Percentiles rank a stretch among this genome's conserved stretches.
Evolutionary conservation across 2,797 vertebrate genomes (phyloP).

Genomic region (Artibeus lituratus): DNA sequence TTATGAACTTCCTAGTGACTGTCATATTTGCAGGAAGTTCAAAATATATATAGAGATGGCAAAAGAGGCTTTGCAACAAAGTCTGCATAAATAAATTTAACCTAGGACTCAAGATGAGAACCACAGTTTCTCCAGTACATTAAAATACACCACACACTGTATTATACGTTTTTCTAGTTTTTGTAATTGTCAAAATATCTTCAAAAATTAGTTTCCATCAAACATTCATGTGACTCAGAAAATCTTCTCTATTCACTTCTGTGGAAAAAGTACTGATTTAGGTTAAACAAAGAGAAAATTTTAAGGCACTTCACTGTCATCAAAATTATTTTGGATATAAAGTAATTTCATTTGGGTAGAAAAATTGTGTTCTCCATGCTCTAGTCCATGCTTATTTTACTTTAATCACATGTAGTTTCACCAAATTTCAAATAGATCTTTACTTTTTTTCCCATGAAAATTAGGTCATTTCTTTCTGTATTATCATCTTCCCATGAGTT

Average conservation of each 20-base stretch:
- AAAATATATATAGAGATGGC: neutral
- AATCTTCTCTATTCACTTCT: neutral
- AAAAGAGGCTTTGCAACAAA: neutral
- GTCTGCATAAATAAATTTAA: neutral
- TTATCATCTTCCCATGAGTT: conserved; percentile 57
- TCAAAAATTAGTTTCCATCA: conserved; percentile 19
- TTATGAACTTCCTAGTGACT: neutral
- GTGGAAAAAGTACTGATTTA: conserved; percentile 28
- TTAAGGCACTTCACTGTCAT: neutral
- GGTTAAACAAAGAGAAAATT: neutral
- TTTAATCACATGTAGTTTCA: conserved; percentile 49
- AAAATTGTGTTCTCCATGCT: conserved; percentile 18
- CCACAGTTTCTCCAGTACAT: neutral
- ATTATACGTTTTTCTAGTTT: neutral
- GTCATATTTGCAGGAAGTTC: neutral
- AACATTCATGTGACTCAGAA: neutral
- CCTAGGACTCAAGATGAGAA: neutral
- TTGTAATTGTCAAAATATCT: neutral
- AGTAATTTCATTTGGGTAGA: conserved; percentile 12
- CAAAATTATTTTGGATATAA: conserved; percentile 31
- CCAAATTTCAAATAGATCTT: conserved; percentile 28
- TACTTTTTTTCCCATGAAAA: conserved; percentile 31
- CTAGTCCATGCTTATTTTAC: conserved; percentile 36
- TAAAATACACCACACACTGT: neutral
- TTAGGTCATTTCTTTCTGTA: conserved; percentile 58